Conservation (phyloP, 2,797 vertebrate species). For the Myotis vivesi region DNA sequence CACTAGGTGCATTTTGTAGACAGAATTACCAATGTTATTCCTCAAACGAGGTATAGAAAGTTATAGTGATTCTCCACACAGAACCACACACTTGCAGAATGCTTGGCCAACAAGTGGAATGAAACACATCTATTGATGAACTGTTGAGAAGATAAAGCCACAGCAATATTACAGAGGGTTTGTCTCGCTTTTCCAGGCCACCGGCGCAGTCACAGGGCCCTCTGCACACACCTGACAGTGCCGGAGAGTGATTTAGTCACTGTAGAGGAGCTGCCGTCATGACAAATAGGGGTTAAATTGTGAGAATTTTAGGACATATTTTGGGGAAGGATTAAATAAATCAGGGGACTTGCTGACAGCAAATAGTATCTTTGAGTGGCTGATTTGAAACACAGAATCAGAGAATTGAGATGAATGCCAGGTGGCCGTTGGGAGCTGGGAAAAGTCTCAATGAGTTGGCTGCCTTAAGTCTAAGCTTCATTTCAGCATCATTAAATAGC, state of each 20-base stretch:
- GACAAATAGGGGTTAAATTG: conserved; percentile 67
- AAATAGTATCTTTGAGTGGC: conserved; percentile 66
- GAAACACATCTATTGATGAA: not conserved
- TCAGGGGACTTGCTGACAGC: conserved; percentile 70
- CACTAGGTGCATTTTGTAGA: not conserved
- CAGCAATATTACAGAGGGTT: not conserved
- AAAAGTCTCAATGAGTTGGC: conserved; percentile 11
- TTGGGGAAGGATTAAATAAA: conserved; percentile 71
- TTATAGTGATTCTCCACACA: not conserved
- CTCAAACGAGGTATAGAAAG: not conserved
- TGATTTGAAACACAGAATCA: conserved; percentile 74
- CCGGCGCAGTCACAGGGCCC: rapidly evolving
- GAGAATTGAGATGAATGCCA: conserved; percentile 70
- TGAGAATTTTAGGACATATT: conserved; percentile 68
- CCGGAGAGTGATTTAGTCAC: not conserved
- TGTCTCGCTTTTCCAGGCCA: not conserved
- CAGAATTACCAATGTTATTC: not conserved
- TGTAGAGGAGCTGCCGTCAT: not conserved
- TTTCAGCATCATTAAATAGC: conserved; percentile 14
- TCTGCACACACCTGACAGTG: not conserved
- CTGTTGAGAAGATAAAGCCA: not conserved
- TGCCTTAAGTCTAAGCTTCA: not conserved
- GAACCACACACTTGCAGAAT: not conserved
- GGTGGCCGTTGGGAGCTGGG: conserved; percentile 54
- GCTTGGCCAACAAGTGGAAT: not conserved